Base-by-base conservation (phyloP, 2,797 vertebrate genomes). In the Somateria mollissima region DNA sequence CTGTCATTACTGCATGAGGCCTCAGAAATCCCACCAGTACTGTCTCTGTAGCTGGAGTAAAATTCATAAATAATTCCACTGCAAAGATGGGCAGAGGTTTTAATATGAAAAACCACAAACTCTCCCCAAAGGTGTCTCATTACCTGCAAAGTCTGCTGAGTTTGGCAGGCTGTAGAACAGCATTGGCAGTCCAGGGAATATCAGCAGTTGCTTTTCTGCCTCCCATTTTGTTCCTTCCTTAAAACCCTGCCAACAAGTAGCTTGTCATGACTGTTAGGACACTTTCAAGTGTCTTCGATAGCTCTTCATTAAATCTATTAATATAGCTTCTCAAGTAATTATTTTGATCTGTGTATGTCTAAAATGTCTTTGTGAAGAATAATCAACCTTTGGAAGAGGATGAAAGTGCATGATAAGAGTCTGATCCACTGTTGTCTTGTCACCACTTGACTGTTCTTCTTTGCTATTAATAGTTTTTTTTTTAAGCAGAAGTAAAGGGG, bases 241-340 rank as follows among this genome's bases (percentile, higher is more conserved):
- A 62, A 83, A 93, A 32, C 36, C 45, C 54, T 88, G 53, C 58
- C 84, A 82, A 87, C 3, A 0, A 73, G 36, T 36, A 89, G 64
- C 92, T 96, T 47, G 67, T 96, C 4, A 0, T 84, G 86, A 87
- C 70, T 94, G 47, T 64, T 74, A 85, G 86, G 86, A 89, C 90
- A 61, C 43, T 91, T 95, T 94, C 70, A 92, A 62, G 57, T 73
- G 60, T 90, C 36, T 89, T 43, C 92, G 67, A 83, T 85, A 89
- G 57, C 77, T 94, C 66, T 75, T 88, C 70, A 81, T 95, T 95
- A 94, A 75, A 54, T 77, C 93, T 93, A 89, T 91, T 94, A 92
- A 94, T 96, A 61, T 47, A 86, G 83, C 79, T 64, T 92, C 34
- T 72, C 36, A 81, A 71, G 56, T 92, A 91, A 92, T 83, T 96